Base-by-base conservation (phyloP, 2,113 vertebrate genomes). In the Struthidea cinerea region DNA sequence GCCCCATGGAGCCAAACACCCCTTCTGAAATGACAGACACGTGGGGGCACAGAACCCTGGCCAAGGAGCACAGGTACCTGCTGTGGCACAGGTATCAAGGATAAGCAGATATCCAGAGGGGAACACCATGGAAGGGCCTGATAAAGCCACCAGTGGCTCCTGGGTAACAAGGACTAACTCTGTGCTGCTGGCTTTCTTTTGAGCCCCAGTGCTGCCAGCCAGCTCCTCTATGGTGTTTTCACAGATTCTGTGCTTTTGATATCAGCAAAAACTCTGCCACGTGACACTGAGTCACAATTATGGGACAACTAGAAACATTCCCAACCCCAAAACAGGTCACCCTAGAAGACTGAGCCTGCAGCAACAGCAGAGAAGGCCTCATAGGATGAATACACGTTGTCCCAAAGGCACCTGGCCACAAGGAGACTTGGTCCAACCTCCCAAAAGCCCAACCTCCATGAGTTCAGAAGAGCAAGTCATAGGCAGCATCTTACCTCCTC, bases 401-500 rank as follows among this genome's bases (percentile, higher is more conserved):
- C 49, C 59, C 50, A 32, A 50, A 63, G 42, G 32, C 18, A 19
- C 6, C n/a, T 15, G 63, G 67, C 20, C 55, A 79, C 13, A 10
- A 44, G 30, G 18, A 80, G 46, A 50, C 9, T 5, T 0, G 9
- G 53, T 30, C 22, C 4, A 32, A 26, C 14, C 27, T 77, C 39
- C 59, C 32, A 17, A 53, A 84, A 67, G 32, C 73, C 67, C 67
- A 75, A 11, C 7, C 27, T 59, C 67, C 19, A 1, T 0, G 4
- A 74, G 39, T 11, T 78, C 47, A 93, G 59, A 81, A 41, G 47
- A 73, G 10, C 9, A 56, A 71, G 16, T 22, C 61, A 56, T 0
- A 9, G 50, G 4, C 63, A 70, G 32, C 47, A 73, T 26, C 98
- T 98, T 96, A 99, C 99, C 99, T 98, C 99, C 99, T 96, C 99